phyloP scores from a whole-genome alignment of 1,140 invertebrate genomes.

The Cydia fagiglandana region DNA sequence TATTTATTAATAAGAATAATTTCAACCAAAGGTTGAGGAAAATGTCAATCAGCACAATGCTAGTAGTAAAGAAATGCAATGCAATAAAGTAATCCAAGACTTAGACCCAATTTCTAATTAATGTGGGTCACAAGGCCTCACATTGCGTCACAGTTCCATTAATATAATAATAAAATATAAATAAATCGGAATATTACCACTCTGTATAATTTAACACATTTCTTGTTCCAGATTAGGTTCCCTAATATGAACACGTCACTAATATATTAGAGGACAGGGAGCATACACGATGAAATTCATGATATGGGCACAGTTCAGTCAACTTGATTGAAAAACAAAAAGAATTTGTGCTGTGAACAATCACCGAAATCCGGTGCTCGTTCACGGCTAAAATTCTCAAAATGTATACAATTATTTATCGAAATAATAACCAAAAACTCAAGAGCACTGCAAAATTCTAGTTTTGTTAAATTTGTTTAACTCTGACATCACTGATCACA shows the following conservation, averaged over 20 bases:
- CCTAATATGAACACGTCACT: constrained; percentile 11
- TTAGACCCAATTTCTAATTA: background rate
- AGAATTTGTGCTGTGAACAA: constrained; percentile 6
- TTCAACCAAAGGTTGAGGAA: background rate
- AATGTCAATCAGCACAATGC: background rate
- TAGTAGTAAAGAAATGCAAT: background rate
- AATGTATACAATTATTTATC: background rate
- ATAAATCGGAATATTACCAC: constrained; percentile 11
- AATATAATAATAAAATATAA: background rate
- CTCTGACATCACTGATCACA: background rate
- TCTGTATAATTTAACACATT: constrained; percentile 14
- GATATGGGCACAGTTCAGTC: constrained; percentile 48
- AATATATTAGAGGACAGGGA: constrained; percentile 14
- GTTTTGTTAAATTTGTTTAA: background rate
- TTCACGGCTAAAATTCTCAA: constrained; percentile 10
- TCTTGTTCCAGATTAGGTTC: background rate
- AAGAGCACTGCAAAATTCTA: constrained; percentile 1
- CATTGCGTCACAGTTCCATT: background rate
- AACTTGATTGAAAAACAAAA: background rate
- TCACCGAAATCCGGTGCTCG: background rate
- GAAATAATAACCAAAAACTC: background rate
- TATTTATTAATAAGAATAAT: background rate
- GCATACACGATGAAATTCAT: constrained; percentile 42
- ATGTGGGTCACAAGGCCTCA: background rate
- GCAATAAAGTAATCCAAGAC: background rate